A percentile compares a stretch with the other conserved stretches of the same genome.
These are phyloP conservation scores for Delichon dasypus DNA, from an alignment of 2,797 vertebrate species.

Conservation along the genomic window DNA sequence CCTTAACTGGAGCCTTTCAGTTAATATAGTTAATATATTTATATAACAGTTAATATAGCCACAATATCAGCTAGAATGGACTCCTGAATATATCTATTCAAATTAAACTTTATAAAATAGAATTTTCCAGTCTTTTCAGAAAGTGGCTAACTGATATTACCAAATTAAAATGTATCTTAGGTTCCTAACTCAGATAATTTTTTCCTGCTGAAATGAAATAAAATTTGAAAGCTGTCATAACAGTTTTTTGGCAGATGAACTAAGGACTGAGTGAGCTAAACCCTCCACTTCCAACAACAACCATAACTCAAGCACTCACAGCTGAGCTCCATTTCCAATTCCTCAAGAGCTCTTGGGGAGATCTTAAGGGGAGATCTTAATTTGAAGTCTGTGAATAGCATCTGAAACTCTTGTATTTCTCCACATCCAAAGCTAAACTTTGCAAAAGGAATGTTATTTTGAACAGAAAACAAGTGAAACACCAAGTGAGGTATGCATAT, in stretches of 20 bases:
- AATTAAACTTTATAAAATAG: background rate
- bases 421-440: background rate
- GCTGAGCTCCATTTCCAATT: background rate
- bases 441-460: background rate
- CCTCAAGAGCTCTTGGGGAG: background rate
- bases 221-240: background rate
- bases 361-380: accelerated
- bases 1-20: background rate
- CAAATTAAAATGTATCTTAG: conserved; percentile 9
- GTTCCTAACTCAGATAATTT: background rate
- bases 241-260: background rate
- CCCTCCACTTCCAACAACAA: background rate
- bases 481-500: background rate
- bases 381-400: background rate
- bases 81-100: background rate
- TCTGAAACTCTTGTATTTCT: background rate
- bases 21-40: too few species aligned
- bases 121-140: background rate
- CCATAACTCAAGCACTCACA: background rate
- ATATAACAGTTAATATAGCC: too few species aligned
- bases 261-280: background rate
- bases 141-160: background rate
- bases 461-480: background rate
- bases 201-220: conserved; percentile 5
- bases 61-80: background rate